A percentile compares a stretch with the other conserved stretches of the same genome.
These are phyloP conservation scores for Anoplolepis gracilipes DNA, from an alignment of 1,140 invertebrate species.

Conservation along the genomic window DNA sequence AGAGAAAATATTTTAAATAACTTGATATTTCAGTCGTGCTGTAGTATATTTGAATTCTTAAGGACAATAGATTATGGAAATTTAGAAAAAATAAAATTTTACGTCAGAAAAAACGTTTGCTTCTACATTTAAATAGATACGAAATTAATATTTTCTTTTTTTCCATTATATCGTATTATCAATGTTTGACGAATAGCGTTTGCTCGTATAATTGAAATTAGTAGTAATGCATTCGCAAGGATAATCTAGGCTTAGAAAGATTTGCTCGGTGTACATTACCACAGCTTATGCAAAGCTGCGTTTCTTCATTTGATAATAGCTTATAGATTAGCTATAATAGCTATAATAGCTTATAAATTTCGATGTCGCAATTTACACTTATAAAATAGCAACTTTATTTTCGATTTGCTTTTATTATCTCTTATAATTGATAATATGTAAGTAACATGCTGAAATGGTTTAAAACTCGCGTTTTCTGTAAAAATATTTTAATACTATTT, in stretches of 20 bases:
- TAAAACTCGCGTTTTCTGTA: background rate
- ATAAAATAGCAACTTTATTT: background rate
- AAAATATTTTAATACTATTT: background rate
- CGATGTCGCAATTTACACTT: background rate
- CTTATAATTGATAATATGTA: background rate
- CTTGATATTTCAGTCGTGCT: background rate
- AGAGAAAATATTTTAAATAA: background rate
- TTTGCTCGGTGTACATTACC: background rate
- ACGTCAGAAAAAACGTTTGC: background rate
- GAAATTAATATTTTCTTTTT: background rate
- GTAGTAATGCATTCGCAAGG: background rate
- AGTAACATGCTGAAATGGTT: background rate
- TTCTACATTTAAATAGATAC: background rate
- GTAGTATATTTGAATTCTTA: background rate
- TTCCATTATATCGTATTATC: background rate
- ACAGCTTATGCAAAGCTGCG: background rate
- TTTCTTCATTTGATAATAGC: background rate
- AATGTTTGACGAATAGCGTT: background rate
- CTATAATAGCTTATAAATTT: too few relatives aligned
- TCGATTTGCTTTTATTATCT: background rate
- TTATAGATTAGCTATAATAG: background rate
- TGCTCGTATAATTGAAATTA: conserved; percentile 3
- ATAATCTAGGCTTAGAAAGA: background rate
- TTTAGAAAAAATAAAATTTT: background rate
- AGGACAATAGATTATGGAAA: background rate